Evolutionary conservation across 1,140 invertebrate genomes (phyloP).

Genomic region (Sipha flava): DNA sequence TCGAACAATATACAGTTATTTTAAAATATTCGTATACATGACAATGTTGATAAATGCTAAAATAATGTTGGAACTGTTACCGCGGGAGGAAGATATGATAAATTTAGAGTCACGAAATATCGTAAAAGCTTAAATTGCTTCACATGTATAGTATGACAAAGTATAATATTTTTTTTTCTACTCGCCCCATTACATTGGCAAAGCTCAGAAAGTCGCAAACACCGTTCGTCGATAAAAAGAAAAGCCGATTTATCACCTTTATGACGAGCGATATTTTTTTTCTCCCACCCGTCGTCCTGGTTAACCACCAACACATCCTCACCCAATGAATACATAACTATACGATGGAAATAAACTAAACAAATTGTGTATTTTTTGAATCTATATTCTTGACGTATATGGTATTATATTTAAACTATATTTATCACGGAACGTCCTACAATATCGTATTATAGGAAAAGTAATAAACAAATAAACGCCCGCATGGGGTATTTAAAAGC

Average conservation of each 20-base stretch:
- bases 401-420: too few species aligned
- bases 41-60: not conserved
- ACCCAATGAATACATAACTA: not conserved
- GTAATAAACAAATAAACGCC: too few species aligned
- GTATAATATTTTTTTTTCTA: conserved; percentile 16
- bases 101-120: not conserved
- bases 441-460: too few species aligned
- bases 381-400: too few species aligned
- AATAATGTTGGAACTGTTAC: not conserved
- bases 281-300: not conserved
- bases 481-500: too few species aligned
- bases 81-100: not conserved
- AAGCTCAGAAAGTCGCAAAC: conserved; percentile 11
- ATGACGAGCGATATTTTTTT: conserved; percentile 2
- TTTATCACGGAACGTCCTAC: too few species aligned
- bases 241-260: conserved; percentile 13
- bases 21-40: not conserved
- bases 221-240: not conserved
- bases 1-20: not conserved
- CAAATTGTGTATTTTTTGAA: too few species aligned
- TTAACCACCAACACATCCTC: not conserved
- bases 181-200: not conserved
- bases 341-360: too few species aligned
- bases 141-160: not conserved
- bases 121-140: not conserved